Base-by-base conservation (phyloP, 2,113 vertebrate species). In the Actinemys pallida region DNA sequence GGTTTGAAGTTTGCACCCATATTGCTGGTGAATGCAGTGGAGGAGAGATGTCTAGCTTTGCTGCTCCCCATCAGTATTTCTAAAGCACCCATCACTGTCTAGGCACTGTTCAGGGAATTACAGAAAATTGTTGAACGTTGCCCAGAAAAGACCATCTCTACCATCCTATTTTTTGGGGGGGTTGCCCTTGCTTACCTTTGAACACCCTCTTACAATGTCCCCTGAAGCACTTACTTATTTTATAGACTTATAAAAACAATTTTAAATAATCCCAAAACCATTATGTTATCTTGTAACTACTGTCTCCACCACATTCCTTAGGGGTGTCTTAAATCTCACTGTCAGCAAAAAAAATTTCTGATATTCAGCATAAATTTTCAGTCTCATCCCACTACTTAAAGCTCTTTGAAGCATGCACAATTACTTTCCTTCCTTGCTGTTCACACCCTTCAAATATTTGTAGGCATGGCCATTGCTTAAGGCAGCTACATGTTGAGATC, bases 241-340 rank as follows among this genome's bases (percentile, higher is more conserved):
- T 69, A 19, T 19, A n/a, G 76, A 22, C n/a, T 92, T 62, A 27
- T 83, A 83, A 84, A 93, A 90, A 52, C 25, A 45, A 83, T 35
- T 54, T 8, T 24, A 42, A 12, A 85, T 62, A 1, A 5, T 29
- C 4, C 9, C 81, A 5, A 13, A 53, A 16, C 2, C 81, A 81
- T 35, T 81, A 20, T 54, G 22, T 42, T 86, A 84, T 80, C 20
- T 22, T 92, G 8, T 81, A 8, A 12, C 78, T 91, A 62, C 17
- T 29, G 1, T 83, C 20, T 72, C 6, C 84, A 53, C 39, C 3
- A 29, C 83, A 91, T 86, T 35, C 16, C 62, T n/a, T 65, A 35
- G 29, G 62, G 35, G 31, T 62, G 1, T 54, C 27, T 19, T 69
- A 62, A 42, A 78, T 62, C 8, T 78, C 65, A 4, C 1, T 0